Percentiles rank a stretch among this genome's conserved stretches.
Conservation (phyloP, 2,113 vertebrate genomes). For the Promerops cafer region DNA sequence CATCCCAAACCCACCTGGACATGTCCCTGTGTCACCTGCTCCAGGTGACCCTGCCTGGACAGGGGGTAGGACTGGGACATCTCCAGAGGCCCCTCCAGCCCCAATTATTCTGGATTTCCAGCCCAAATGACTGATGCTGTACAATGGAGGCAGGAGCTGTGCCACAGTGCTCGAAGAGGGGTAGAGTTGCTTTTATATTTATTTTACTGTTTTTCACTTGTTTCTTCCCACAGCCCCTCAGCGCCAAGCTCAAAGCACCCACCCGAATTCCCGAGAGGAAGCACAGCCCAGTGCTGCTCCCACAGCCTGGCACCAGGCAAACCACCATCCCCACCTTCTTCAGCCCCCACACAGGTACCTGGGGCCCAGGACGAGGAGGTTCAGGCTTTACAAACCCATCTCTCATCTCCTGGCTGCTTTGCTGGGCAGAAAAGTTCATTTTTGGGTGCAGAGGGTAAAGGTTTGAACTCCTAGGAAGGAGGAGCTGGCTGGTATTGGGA, state of each 20-base stretch:
- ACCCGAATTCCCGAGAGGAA: neutral
- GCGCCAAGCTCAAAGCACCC: neutral
- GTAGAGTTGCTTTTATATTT: accelerated
- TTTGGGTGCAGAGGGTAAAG: neutral
- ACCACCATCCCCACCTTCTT: conserved; percentile 68
- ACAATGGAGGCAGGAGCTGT: accelerated
- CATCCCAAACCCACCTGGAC: neutral
- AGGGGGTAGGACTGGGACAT: accelerated
- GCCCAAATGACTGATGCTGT: accelerated
- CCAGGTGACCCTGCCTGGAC: neutral
- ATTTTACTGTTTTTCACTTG: accelerated
- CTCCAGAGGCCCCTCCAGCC: neutral
- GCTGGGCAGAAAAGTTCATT: neutral
- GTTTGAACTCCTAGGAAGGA: neutral
- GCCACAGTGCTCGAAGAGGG: accelerated
- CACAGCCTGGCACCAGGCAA: conserved; percentile 9
- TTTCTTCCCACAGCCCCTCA: conserved; percentile 13
- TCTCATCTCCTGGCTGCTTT: neutral
- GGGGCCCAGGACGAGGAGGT: accelerated
- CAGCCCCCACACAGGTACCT: conserved; percentile 37
- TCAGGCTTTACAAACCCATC: accelerated
- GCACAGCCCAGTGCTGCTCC: accelerated
- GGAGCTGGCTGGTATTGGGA: neutral
- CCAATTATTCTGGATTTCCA: accelerated
- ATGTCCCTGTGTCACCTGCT: neutral